A percentile compares a stretch with the other conserved stretches of the same genome.
phyloP scores from a whole-genome alignment of 2,797 vertebrate species.

The Tragelaphus eurycerus region DNA sequence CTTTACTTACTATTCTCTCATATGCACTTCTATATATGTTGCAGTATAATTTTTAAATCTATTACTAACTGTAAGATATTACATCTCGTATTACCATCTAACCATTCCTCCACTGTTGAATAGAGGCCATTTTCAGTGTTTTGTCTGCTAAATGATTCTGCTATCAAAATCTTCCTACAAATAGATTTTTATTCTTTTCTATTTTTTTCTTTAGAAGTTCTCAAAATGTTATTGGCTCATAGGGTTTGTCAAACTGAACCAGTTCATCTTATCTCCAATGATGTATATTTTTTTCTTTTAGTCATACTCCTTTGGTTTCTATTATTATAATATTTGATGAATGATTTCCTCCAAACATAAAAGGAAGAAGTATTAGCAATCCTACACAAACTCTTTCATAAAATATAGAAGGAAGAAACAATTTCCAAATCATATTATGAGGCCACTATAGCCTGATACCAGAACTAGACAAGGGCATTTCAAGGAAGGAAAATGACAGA shows the following conservation, averaged over 20 bases:
- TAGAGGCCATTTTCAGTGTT: neutral
- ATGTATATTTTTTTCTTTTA: neutral
- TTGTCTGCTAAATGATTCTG: neutral
- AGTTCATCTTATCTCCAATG: neutral
- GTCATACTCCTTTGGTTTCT: neutral
- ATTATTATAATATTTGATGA: conserved; percentile 16
- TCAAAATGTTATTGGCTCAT: neutral
- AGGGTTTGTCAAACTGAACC: neutral
- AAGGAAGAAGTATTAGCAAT: neutral
- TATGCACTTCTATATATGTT: neutral
- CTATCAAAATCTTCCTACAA: neutral
- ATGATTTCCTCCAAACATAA: neutral
- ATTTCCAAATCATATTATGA: conserved; percentile 15
- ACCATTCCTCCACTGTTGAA: neutral
- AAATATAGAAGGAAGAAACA: neutral
- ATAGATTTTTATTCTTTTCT: neutral
- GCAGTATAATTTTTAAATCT: neutral
- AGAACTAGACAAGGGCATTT: neutral
- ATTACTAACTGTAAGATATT: neutral
- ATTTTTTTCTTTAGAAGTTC: neutral
- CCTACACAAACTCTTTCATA: neutral
- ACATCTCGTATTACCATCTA: neutral
- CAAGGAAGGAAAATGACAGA: neutral
- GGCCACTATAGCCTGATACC: neutral
- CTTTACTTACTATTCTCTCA: neutral